phyloP scores from a whole-genome alignment of 35 echinoderm and acorn worm genomes.

The Nesometra sesokonis region DNA sequence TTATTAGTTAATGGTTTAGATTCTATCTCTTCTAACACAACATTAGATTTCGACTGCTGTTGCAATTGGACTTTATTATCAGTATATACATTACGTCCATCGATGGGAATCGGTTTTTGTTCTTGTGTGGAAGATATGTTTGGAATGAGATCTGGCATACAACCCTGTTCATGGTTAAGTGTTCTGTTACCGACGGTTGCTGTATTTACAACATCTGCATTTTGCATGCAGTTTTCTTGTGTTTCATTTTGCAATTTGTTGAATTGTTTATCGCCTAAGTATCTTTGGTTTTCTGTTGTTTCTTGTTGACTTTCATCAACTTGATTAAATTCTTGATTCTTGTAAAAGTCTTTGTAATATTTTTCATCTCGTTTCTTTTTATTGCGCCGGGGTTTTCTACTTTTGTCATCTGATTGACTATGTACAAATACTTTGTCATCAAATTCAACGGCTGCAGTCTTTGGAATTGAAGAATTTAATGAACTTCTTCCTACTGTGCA shows the following conservation, averaged over 20 bases:
- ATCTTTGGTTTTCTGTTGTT: neutral
- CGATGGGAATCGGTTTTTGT: neutral
- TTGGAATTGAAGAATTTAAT: neutral
- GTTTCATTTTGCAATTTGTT: neutral
- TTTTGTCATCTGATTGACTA: neutral
- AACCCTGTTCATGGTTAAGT: neutral
- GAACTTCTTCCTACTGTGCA: neutral
- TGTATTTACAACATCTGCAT: neutral
- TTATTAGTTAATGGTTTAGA: neutral
- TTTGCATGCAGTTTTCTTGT: neutral
- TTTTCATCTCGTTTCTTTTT: conserved; percentile 71
- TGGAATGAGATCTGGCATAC: neutral
- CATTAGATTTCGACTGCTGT: neutral
- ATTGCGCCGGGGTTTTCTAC: conserved; percentile 25
- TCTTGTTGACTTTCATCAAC: neutral
- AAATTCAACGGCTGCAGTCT: neutral
- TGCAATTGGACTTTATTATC: neutral
- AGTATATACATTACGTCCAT: neutral
- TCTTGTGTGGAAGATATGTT: neutral
- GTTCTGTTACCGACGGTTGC: neutral
- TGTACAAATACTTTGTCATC: neutral
- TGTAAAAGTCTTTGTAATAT: conserved; percentile 58
- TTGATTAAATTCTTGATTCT: conserved; percentile 19
- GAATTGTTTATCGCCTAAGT: neutral
- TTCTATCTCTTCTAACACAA: neutral